Percentiles rank a stretch among this genome's conserved stretches.
Evolutionary conservation across 2,113 vertebrate species (phyloP).

Genomic region (Castor canadensis): DNA sequence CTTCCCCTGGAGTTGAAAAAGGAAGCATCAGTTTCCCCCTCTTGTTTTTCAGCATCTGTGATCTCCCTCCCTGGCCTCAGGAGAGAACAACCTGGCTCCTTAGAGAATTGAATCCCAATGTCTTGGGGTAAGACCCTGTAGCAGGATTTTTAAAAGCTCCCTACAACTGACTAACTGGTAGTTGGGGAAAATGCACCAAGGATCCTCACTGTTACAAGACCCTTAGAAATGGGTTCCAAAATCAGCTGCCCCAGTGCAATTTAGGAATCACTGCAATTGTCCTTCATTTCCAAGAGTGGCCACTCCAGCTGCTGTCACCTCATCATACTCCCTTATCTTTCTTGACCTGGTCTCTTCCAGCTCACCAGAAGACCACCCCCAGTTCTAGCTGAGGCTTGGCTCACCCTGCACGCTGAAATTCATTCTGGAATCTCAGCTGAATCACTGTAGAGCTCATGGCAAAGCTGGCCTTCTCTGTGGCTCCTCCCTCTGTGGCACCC

Average conservation of each 20-base stretch:
- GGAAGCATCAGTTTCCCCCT: not conserved
- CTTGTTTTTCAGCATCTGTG: not conserved
- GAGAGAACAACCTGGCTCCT: rapidly evolving
- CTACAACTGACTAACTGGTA: not conserved
- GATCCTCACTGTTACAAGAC: rapidly evolving
- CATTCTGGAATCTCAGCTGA: not conserved
- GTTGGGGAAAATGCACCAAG: rapidly evolving
- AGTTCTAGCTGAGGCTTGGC: rapidly evolving
- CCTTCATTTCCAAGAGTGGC: not conserved
- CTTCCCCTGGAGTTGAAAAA: not conserved
- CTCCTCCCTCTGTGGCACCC: not conserved
- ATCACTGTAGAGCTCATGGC: rapidly evolving
- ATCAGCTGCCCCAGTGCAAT: not conserved
- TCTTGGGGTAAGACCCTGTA: too few relatives aligned
- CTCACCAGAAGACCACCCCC: too few relatives aligned
- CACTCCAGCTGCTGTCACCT: not conserved
- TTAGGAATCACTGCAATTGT: rapidly evolving
- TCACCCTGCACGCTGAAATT: too few relatives aligned
- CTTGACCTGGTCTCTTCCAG: not conserved
- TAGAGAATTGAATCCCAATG: too few relatives aligned
- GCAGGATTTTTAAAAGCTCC: not conserved
- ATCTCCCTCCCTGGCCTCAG: not conserved
- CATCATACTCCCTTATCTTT: not conserved
- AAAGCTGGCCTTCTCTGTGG: not conserved
- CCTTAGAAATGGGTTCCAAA: not conserved